phyloP scores from a whole-genome alignment of 2,888 invertebrate species.

The Hemistola chrysoprasaria region DNA sequence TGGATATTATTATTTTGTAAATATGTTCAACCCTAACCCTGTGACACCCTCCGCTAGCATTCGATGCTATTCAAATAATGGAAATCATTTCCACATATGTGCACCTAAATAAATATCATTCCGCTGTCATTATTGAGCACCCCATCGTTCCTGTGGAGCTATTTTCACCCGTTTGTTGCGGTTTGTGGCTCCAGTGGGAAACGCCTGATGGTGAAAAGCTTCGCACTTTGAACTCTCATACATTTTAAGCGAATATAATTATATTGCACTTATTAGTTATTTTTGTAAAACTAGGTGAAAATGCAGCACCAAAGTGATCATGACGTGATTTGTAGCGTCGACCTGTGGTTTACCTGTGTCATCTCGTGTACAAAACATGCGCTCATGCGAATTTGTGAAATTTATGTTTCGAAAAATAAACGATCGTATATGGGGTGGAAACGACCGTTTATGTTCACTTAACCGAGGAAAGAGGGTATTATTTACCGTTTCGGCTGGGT shows the following conservation, averaged over 20 bases:
- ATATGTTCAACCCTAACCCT: constrained; percentile 38
- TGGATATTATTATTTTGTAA: too few species aligned
- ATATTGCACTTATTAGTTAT: too few species aligned
- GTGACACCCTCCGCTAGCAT: constrained; percentile 32
- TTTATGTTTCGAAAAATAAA: constrained; percentile 81
- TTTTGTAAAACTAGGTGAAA: too few species aligned
- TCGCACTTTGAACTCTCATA: too few species aligned
- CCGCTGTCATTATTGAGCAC: constrained; percentile 71
- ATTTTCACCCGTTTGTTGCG: constrained; percentile 69
- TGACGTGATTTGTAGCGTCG: constrained; percentile 30
- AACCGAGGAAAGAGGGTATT: constrained; percentile 82
- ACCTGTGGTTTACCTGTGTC: constrained; percentile 46
- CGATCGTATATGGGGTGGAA: constrained; percentile 82
- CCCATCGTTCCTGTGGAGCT: constrained; percentile 59
- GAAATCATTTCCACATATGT: constrained; percentile 81
- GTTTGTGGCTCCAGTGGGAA: constrained; percentile 54
- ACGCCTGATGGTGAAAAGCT: constrained; percentile 34
- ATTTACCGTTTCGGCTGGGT: constrained; percentile 81
- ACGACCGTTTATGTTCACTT: constrained; percentile 82
- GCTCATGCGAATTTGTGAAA: constrained; percentile 72
- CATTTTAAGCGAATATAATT: too few species aligned
- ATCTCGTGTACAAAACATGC: constrained; percentile 52
- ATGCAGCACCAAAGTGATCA: too few species aligned
- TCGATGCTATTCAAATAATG: constrained; percentile 77
- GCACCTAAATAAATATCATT: constrained; percentile 80